Evolutionary conservation across 64 coral and sea anemone species (phyloP).

Genomic region (Catalaphyllia jardinei): DNA sequence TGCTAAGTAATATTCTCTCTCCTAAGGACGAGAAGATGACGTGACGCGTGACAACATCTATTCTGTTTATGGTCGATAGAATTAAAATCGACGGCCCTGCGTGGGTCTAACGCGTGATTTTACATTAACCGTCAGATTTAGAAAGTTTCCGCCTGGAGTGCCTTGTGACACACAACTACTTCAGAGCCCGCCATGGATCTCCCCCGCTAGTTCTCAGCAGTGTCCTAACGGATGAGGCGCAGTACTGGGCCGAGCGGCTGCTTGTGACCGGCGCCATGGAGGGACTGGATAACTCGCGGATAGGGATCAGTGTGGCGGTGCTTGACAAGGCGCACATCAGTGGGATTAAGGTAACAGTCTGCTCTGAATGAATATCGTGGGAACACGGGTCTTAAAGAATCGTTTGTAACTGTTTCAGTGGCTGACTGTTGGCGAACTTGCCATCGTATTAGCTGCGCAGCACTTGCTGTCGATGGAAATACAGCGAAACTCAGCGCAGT

Average conservation of each 20-base stretch:
- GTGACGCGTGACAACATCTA: too few relatives aligned
- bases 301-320: conserved; percentile 83
- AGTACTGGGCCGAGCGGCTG: conserved; percentile 95
- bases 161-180: conserved; percentile 89
- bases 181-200: conserved; percentile 83
- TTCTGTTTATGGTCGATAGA: too few relatives aligned
- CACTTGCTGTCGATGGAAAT: too few relatives aligned
- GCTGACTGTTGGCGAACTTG: too few relatives aligned
- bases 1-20: too few relatives aligned
- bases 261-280: conserved; percentile 82
- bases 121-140: conserved; percentile 38
- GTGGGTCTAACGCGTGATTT: neutral
- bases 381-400: too few relatives aligned
- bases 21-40: too few relatives aligned
- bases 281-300: conserved; percentile 71
- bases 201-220: conserved; percentile 71
- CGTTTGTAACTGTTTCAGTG: too few relatives aligned
- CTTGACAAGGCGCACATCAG: conserved; percentile 72
- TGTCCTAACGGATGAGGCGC: conserved; percentile 82
- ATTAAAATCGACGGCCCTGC: neutral
- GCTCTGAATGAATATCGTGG: too few relatives aligned
- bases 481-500: too few relatives aligned
- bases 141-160: conserved; percentile 92
- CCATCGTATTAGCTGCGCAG: too few relatives aligned
- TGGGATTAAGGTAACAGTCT: conserved; percentile 66